Percentiles rank a stretch among this genome's conserved stretches.
Evolutionary conservation across 30 jellyfish, hydroid and myxozoan species (phyloP).

Genomic region (Hydractinia echinata): DNA sequence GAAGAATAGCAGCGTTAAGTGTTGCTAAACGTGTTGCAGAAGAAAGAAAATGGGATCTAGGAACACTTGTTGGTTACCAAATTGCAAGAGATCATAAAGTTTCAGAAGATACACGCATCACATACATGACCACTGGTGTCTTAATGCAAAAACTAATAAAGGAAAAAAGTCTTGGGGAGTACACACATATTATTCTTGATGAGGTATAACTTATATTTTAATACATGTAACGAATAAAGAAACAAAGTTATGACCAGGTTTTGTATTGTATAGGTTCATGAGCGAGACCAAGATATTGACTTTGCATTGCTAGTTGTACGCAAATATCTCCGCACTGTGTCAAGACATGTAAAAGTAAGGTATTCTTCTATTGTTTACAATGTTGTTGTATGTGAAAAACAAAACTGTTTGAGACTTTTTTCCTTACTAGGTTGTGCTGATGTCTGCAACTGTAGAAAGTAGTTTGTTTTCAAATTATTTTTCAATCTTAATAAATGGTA

Average conservation of each 20-base stretch:
- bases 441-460: slow-evolving; percentile 98
- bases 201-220: slow-evolving; percentile 58
- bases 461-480: slow-evolving; percentile 79
- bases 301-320: slow-evolving; percentile 94
- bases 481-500: slow-evolving; percentile 59
- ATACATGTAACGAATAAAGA: not conserved
- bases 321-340: slow-evolving; percentile 68
- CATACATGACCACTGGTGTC: slow-evolving; percentile 98
- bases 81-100: slow-evolving; percentile 77
- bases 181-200: slow-evolving; percentile 90
- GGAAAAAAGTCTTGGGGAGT: slow-evolving; percentile 66
- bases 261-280: slow-evolving; percentile 72
- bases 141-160: slow-evolving; percentile 65
- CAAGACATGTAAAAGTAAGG: slow-evolving; percentile 82
- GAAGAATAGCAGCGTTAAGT: slow-evolving; percentile 96
- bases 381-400: not conserved
- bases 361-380: not conserved
- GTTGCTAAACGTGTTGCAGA: slow-evolving; percentile 83
- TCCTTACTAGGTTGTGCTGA: slow-evolving; percentile 71
- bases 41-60: slow-evolving; percentile 94
- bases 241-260: not conserved
- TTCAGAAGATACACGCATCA: slow-evolving; percentile 89
- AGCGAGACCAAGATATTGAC: slow-evolving; percentile 94
- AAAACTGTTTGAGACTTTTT: not conserved
- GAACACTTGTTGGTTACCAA: slow-evolving; percentile 89